Base-by-base conservation (phyloP, 2,888 invertebrate species). In the Sminthurinus aureus region DNA sequence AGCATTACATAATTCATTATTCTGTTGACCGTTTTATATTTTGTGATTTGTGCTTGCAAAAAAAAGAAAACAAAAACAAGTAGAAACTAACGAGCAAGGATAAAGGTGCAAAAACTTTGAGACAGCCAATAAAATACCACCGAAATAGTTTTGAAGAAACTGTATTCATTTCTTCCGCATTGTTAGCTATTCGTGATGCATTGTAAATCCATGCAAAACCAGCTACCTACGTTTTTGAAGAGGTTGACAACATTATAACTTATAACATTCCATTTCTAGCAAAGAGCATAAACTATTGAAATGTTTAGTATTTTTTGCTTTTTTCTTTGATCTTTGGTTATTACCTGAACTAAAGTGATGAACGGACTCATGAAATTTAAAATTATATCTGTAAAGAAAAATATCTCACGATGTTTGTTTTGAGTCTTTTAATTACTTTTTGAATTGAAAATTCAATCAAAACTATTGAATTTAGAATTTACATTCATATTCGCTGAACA, bases 401-500 rank as follows among this genome's bases (percentile, higher is more conserved):
- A n/a, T 26, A 20, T n/a, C 12, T 22, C 20, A 73, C 13, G n/a
- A 13, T 13, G 20, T n/a, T n/a, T 69, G n/a, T 11, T 11, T 13
- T n/a, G 9, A 73, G 20, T 4, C 73, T 26, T 73, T 22, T 73
- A 73, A n/a, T n/a, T 20, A 69, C 12, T 69, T n/a, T n/a, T n/a
- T 20, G 12, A 69, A 69, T n/a, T n/a, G 69, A n/a, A 13, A 69
- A 13, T 69, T 9, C n/a, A 69, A 51, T 50, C 52, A 76, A 13
- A n/a, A 11, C 51, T 51, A 24, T 13, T 20, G 38, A n/a, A n/a
- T n/a, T n/a, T n/a, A n/a, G n/a, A n/a, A 24, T 18, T 38, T 80
- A 80, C 80, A 87, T 76, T 87, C 87, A 79, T 75, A 86, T 6
- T 86, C 85, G 12, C 85, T 24, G 78, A 84, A 87, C 11, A 84